phyloP scores from a whole-genome alignment of 2,113 vertebrate genomes.

The Trinectes maculatus region DNA sequence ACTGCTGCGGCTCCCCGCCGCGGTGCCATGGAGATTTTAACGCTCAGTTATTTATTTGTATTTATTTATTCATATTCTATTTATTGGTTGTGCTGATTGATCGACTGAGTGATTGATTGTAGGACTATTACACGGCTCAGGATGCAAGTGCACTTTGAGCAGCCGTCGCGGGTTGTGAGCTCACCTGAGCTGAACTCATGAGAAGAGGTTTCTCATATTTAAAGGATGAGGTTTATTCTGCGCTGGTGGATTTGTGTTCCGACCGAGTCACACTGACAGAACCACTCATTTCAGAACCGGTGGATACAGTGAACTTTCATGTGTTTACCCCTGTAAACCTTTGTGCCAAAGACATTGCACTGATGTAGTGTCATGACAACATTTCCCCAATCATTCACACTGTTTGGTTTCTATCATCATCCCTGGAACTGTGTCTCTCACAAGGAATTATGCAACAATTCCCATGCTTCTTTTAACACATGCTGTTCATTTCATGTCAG shows the following conservation, averaged over 20 bases:
- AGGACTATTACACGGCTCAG: slow-evolving; percentile 41
- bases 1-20: slow-evolving; percentile 23
- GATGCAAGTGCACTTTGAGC: slow-evolving; percentile 67
- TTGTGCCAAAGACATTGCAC: slow-evolving; percentile 76
- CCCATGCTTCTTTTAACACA: not conserved
- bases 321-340: slow-evolving; percentile 32
- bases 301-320: not conserved
- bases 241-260: no score
- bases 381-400: not conserved
- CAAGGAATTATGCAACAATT: not conserved
- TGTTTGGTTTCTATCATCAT: not conserved
- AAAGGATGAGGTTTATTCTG: no score
- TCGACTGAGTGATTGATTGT: slow-evolving; percentile 58
- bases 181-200: slow-evolving; percentile 2
- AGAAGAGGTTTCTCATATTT: no score
- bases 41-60: slow-evolving; percentile 75
- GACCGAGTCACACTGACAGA: no score
- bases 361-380: slow-evolving; percentile 37
- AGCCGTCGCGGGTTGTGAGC: no score
- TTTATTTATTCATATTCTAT: slow-evolving; percentile 82
- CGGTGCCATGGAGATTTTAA: slow-evolving; percentile 45
- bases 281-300: no score
- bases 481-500: no score
- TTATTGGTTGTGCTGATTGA: slow-evolving; percentile 77
- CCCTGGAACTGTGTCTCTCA: not conserved